Base-by-base conservation (phyloP, 2,797 vertebrate species). In the Dermochelys coriacea region DNA sequence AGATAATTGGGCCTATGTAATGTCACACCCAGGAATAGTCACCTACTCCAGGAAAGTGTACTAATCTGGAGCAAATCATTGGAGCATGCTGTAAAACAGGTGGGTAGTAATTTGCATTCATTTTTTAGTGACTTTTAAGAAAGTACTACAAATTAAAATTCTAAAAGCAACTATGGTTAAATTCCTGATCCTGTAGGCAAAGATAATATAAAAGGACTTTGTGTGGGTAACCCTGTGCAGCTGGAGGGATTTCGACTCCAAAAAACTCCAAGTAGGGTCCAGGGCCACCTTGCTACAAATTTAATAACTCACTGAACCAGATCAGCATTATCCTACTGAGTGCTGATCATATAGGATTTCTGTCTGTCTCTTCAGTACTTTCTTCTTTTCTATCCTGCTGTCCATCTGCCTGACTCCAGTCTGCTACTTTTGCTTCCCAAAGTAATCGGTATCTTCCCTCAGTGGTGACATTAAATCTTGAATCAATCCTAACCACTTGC, bases 1-100 rank as follows among this genome's bases (percentile, higher is more conserved):
- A 89, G 84, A 84, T 91, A 92, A 94, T 97, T 89, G 80, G 94
- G 12, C 2, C 68, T 83, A 57, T 92, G 93, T 84, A 86, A 34
- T 27, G 7, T 84, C 64, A 51, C 84, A 86, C 89, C 71, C 86
- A 80, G 83, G 29, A 95, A 89, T 68, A 85, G 81, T 85, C 89
- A 86, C 86, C 54, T 93, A n/a, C 52, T 91, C 86, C 86, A 89
- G 2, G 23, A 78, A 88, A 84, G 16, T 64, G 29, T 37, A 55
- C 88, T 93, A 52, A 91, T 88, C 89, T 89, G 89, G 80, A 80
- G 50, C 52, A 59, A 51, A n/a, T 88, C 25, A 5, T 18, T 54
- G 55, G 80, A 94, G 41, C 80, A 84, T 77, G n/a, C 87, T 75
- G 6, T 92, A 25, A 77, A 87, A 80, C 49, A 57, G 25, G 87